Percentiles rank a stretch among this genome's conserved stretches.
Evolutionary conservation across 2,888 invertebrate species (phyloP).

Genomic region (Himalopsyche japonica): DNA sequence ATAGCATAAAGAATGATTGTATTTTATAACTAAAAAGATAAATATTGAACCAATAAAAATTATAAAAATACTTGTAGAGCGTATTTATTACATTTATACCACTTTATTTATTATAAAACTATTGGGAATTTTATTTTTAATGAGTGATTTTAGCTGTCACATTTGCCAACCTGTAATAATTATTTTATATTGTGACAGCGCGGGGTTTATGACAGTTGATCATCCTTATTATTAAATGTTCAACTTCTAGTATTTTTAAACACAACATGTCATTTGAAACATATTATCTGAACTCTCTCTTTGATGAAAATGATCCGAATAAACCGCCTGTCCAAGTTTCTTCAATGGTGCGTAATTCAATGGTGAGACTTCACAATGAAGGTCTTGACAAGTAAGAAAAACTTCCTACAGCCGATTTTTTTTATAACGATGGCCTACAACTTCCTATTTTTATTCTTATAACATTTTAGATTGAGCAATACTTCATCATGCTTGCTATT

Average conservation of each 20-base stretch:
- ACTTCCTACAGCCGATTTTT: no score
- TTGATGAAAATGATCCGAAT: constrained; percentile 16
- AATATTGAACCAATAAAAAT: no score
- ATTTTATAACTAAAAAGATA: no score
- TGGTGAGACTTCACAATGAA: constrained; percentile 21
- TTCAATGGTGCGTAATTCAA: constrained; percentile 24
- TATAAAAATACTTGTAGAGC: no score
- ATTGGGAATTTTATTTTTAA: no score
- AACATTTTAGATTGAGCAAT: constrained; percentile 32
- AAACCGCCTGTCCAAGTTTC: constrained; percentile 11
- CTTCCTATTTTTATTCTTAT: not conserved
- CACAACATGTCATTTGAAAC: constrained; percentile 27
- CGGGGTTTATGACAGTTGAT: not conserved
- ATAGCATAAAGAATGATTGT: no score
- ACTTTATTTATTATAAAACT: no score
- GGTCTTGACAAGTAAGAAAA: constrained; percentile 19
- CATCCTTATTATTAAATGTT: not conserved
- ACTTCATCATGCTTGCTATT: constrained; percentile 24
- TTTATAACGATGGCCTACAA: not conserved
- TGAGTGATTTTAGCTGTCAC: no score
- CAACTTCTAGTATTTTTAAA: not conserved
- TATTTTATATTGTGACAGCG: not conserved
- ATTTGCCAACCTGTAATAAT: no score
- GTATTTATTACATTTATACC: no score
- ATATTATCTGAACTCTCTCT: constrained; percentile 10